These are phyloP conservation scores for Paramormyrops hopkinsi DNA, from an alignment of 2,797 vertebrate genomes.

Conservation along the genomic window DNA sequence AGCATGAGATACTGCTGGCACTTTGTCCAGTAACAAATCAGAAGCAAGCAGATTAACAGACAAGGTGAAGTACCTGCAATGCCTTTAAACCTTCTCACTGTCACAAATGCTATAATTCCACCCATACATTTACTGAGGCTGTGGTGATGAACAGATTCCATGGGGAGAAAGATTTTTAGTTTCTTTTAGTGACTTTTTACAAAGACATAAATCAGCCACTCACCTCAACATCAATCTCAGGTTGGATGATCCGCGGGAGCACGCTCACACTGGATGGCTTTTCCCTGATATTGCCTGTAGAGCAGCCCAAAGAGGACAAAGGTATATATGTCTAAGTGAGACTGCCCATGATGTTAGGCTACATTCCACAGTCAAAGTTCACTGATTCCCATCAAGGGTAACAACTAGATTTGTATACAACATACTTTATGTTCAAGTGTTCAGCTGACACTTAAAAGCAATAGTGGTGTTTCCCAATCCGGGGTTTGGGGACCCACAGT, in stretches of 20 bases:
- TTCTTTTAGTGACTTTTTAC: neutral
- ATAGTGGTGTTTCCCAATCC: neutral
- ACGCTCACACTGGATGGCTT: constrained; percentile 13
- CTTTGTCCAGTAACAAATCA: neutral
- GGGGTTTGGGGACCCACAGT: neutral
- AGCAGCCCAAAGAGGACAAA: constrained; percentile 5
- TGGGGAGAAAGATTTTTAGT: neutral
- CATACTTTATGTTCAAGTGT: neutral
- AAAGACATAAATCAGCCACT: constrained; percentile 20
- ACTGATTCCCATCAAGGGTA: neutral
- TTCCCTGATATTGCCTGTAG: constrained; percentile 38
- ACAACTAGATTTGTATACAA: neutral
- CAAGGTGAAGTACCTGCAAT: neutral
- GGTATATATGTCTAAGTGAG: neutral
- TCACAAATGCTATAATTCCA: neutral
- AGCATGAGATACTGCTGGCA: neutral
- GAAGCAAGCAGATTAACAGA: neutral
- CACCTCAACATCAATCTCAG: constrained; percentile 64
- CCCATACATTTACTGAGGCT: neutral
- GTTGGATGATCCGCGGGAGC: constrained; percentile 42
- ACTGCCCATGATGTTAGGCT: neutral
- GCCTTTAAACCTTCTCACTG: neutral
- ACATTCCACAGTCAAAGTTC: neutral
- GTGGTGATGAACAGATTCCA: neutral
- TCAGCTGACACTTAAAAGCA: neutral